These are phyloP conservation scores for Ceyx margarethae DNA, from an alignment of 2,113 vertebrate genomes.

Conservation along the genomic window DNA sequence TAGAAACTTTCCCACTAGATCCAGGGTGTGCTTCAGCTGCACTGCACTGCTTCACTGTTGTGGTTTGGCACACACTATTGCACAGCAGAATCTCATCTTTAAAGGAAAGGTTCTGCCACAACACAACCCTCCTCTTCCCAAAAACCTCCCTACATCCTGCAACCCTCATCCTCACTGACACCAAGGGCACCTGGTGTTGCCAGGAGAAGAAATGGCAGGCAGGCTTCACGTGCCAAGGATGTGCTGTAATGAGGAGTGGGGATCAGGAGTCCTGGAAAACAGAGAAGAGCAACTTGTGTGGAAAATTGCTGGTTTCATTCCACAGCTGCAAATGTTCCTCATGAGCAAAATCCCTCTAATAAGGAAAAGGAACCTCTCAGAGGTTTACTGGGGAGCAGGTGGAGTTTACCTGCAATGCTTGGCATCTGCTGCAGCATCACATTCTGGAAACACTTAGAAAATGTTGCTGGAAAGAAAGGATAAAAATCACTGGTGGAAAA, in stretches of 20 bases:
- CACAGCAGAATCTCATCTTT: background rate
- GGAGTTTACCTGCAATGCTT: background rate
- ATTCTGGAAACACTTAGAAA: background rate
- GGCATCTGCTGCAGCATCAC: background rate
- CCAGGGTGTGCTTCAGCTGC: background rate
- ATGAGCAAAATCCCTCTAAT: background rate
- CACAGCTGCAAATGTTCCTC: background rate
- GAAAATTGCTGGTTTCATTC: slow-evolving; percentile 12
- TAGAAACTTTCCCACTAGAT: background rate
- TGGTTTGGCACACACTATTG: background rate
- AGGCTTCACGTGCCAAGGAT: background rate
- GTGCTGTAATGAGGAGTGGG: background rate
- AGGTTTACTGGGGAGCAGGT: background rate
- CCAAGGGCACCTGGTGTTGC: background rate
- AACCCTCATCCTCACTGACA: background rate
- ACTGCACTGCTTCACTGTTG: background rate
- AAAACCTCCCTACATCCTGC: background rate
- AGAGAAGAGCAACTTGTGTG: background rate
- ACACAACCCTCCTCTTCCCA: background rate
- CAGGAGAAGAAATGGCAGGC: background rate
- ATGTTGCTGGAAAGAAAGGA: background rate
- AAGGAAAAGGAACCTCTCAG: background rate
- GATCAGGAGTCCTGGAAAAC: background rate
- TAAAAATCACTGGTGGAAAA: background rate
- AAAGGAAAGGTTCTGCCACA: background rate